phyloP scores from a whole-genome alignment of 1,140 invertebrate species.

The Drosophila littoralis region DNA sequence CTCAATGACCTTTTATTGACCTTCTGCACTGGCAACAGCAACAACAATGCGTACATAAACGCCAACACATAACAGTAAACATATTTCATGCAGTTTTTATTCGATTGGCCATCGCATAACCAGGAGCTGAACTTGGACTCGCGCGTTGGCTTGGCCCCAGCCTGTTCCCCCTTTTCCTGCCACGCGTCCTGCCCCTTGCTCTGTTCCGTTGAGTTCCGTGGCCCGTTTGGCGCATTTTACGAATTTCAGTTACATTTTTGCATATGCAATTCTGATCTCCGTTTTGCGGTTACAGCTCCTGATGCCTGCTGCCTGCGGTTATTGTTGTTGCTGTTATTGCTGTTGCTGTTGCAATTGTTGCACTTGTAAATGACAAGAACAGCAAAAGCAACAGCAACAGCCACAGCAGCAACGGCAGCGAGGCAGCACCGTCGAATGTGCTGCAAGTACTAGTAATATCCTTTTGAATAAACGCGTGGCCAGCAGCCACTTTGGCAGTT shows the following conservation, averaged over 20 bases:
- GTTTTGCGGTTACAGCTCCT: constrained; percentile 68
- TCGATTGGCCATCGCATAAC: constrained; percentile 64
- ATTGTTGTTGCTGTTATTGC: constrained; percentile 8
- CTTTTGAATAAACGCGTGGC: constrained; percentile 64
- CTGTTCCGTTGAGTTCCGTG: constrained; percentile 8
- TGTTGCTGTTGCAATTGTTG: constrained; percentile 42
- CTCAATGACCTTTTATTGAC: constrained; percentile 75
- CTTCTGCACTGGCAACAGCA: constrained; percentile 53
- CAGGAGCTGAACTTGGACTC: constrained; percentile 37
- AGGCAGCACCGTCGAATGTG: constrained; percentile 23
- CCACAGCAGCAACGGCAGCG: constrained; percentile 13
- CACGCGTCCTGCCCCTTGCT: neutral
- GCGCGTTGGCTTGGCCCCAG: neutral
- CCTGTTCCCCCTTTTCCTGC: neutral
- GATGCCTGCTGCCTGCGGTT: constrained; percentile 51
- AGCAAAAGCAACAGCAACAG: constrained; percentile 29
- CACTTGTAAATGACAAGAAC: constrained; percentile 68
- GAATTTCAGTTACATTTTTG: constrained; percentile 77
- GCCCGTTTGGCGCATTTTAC: constrained; percentile 51
- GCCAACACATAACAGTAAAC: constrained; percentile 74
- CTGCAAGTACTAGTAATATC: constrained; percentile 61
- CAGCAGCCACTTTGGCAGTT: constrained; percentile 25
- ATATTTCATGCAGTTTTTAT: constrained; percentile 77
- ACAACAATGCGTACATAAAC: constrained; percentile 61
- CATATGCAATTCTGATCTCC: constrained; percentile 76